Percentiles rank a stretch among this genome's conserved stretches.
These are phyloP conservation scores for Bubo bubo DNA, from an alignment of 2,113 vertebrate genomes.

Conservation along the genomic window DNA sequence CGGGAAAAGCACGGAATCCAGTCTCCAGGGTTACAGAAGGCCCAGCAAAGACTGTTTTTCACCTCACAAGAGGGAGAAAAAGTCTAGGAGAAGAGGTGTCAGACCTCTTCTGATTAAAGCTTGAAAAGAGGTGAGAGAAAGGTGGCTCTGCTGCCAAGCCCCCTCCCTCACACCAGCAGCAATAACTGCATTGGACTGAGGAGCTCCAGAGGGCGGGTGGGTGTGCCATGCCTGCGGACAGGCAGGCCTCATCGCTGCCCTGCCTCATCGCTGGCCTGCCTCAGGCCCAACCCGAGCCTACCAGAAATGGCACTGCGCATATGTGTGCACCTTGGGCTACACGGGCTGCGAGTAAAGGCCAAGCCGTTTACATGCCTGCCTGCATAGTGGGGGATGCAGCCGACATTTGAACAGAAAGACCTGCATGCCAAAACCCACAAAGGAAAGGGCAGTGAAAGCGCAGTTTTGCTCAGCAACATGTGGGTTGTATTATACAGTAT, in stretches of 20 bases:
- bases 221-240: accelerated
- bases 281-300: accelerated
- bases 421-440: neutral
- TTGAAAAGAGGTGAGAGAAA: neutral
- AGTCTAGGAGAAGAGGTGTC: neutral
- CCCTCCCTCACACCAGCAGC: neutral
- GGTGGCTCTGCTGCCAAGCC: neutral
- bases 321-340: neutral
- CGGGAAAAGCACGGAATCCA: accelerated
- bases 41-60: neutral
- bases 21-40: too few species aligned
- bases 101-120: neutral
- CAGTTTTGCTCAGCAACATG: neutral
- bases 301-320: too few species aligned
- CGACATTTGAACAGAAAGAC: neutral
- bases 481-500: neutral
- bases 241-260: accelerated
- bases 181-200: neutral
- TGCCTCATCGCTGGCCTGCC: neutral
- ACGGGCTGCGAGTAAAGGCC: accelerated
- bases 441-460: neutral
- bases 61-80: neutral
- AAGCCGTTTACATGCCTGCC: accelerated
- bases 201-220: accelerated
- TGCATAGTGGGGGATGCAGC: neutral